Evolutionary conservation across 2,888 invertebrate genomes (phyloP).

Genomic region (Epinotia nisella): DNA sequence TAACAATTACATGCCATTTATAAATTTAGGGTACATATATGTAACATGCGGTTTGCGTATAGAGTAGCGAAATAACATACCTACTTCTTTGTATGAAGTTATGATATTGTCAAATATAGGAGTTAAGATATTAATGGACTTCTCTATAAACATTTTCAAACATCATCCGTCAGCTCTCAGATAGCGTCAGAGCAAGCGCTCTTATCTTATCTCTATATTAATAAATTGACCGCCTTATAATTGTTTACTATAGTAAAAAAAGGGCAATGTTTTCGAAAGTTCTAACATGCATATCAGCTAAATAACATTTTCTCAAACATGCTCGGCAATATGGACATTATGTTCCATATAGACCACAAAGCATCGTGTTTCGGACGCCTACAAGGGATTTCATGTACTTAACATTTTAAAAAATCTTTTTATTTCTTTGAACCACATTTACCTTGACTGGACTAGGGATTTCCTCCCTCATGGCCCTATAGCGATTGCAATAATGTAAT

Average conservation of each 20-base stretch:
- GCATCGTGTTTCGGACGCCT: not conserved
- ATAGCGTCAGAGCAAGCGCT: constrained; percentile 13
- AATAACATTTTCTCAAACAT: not conserved
- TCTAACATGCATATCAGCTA: not conserved
- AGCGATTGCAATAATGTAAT: no score
- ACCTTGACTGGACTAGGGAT: not conserved
- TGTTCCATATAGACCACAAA: not conserved
- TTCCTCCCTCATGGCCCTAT: not conserved
- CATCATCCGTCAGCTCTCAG: constrained; percentile 2
- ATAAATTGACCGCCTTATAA: constrained; percentile 23
- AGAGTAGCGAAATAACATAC: not conserved
- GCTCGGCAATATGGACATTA: not conserved
- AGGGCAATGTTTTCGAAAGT: constrained; percentile 2
- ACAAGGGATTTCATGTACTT: not conserved
- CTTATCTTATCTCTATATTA: constrained; percentile 38
- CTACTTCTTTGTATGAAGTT: not conserved
- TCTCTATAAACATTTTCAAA: not conserved
- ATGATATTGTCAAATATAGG: not conserved
- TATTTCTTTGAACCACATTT: not conserved
- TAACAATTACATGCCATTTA: no score
- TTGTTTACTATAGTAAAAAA: constrained; percentile 9
- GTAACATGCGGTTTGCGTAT: not conserved
- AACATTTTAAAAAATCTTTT: no score
- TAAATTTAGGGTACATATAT: no score
- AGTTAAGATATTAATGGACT: no score